A percentile compares a stretch with the other conserved stretches of the same genome.
Conservation (phyloP, 1,140 invertebrate species). For the Lycorma delicatula region DNA sequence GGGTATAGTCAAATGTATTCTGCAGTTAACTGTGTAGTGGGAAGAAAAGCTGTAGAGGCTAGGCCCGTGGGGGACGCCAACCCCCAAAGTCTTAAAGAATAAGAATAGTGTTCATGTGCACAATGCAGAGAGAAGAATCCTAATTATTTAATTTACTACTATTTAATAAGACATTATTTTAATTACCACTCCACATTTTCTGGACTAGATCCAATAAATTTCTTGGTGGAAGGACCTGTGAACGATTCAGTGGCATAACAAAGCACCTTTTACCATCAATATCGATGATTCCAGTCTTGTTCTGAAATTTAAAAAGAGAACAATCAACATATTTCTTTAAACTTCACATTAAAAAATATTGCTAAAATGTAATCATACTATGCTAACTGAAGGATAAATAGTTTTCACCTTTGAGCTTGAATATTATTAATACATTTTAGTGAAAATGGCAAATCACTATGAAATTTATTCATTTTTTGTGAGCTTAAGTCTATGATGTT, state of each 20-base stretch:
- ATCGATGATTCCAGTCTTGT: conserved; percentile 81
- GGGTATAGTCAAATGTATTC: too few species aligned
- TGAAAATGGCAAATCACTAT: too few species aligned
- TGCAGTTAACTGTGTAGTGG: too few species aligned
- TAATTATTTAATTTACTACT: neutral
- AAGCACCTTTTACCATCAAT: conserved; percentile 67
- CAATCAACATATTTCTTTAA: too few species aligned
- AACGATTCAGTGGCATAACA: conserved; percentile 76
- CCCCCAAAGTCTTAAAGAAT: too few species aligned
- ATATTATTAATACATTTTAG: too few species aligned
- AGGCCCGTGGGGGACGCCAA: too few species aligned
- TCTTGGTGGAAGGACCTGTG: conserved; percentile 62
- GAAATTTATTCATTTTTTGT: too few species aligned
- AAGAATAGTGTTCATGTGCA: conserved; percentile 1
- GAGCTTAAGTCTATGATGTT: too few species aligned
- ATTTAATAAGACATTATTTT: neutral
- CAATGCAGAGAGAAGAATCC: neutral
- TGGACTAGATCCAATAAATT: conserved; percentile 67
- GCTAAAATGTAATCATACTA: neutral
- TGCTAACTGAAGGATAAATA: neutral
- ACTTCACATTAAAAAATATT: neutral
- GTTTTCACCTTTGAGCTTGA: neutral
- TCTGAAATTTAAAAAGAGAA: too few species aligned
- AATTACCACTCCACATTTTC: conserved; percentile 63
- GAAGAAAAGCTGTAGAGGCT: too few species aligned